phyloP scores from a whole-genome alignment of 2,888 invertebrate genomes.

The Caenorhabditis sp. region DNA sequence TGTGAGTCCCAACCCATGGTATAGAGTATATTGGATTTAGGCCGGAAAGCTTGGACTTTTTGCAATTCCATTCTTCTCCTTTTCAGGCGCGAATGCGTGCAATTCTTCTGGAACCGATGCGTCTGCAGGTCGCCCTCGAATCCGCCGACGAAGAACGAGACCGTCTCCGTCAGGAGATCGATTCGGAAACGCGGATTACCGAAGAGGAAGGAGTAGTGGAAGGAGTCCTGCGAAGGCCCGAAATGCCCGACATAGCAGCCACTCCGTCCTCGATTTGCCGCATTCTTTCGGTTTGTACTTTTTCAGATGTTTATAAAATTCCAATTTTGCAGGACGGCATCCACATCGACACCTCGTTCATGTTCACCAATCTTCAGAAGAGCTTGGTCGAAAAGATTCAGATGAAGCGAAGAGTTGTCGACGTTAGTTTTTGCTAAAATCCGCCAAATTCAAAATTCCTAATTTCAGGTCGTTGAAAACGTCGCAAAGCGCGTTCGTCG shows the following conservation, averaged over 20 bases:
- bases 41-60: neutral
- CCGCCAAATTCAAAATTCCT: neutral
- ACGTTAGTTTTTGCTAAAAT: neutral
- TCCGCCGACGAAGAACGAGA: slow-evolving; percentile 22
- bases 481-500: neutral
- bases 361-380: slow-evolving; percentile 2
- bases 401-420: slow-evolving; percentile 10
- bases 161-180: slow-evolving; percentile 27
- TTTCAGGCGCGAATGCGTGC: slow-evolving; percentile 50
- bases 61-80: neutral
- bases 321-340: slow-evolving; percentile 25
- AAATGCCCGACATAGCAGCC: neutral
- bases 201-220: slow-evolving; percentile 37
- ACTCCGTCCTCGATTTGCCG: slow-evolving; percentile 17
- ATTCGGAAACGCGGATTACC: slow-evolving; percentile 5
- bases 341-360: slow-evolving; percentile 9
- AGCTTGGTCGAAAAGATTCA: neutral
- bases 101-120: slow-evolving; percentile 54
- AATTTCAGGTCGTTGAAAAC: slow-evolving; percentile 11
- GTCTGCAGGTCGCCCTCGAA: slow-evolving; percentile 35
- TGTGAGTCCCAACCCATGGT: slow-evolving; percentile 25
- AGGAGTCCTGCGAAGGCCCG: neutral
- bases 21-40: no score
- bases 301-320: neutral
- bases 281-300: neutral